Percentiles rank a stretch among this genome's conserved stretches.
Conservation (phyloP, 2,888 invertebrate genomes). For the Argyra leucocephala region DNA sequence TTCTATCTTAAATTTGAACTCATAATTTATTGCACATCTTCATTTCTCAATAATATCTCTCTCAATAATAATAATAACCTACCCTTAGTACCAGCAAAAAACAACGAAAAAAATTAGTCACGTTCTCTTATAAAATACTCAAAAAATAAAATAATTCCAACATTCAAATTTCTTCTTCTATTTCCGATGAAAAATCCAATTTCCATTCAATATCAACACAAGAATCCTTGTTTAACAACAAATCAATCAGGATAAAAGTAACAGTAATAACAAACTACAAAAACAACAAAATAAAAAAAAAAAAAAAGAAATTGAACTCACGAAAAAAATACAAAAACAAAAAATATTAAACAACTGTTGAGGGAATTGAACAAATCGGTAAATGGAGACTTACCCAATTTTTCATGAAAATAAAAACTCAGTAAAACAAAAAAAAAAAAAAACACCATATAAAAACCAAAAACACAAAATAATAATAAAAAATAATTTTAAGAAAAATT, state of each 20-base stretch:
- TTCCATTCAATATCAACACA: not conserved
- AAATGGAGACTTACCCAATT: slow-evolving; percentile 3
- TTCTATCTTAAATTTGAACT: no score
- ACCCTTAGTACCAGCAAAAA: not conserved
- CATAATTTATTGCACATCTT: no score
- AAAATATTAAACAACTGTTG: not conserved
- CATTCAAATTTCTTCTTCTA: not conserved
- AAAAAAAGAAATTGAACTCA: not conserved
- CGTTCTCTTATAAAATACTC: not conserved
- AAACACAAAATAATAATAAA: not conserved
- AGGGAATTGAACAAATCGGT: not conserved
- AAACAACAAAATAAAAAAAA: not conserved
- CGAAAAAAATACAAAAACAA: not conserved
- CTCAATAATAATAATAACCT: no score
- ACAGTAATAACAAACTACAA: no score
- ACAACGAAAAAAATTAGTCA: not conserved
- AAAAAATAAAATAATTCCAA: not conserved
- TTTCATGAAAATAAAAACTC: not conserved
- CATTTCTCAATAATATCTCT: no score
- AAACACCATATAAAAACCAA: not conserved
- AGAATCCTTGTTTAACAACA: not conserved
- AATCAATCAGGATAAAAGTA: not conserved
- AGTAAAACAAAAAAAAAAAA: not conserved
- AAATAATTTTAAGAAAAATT: not conserved
- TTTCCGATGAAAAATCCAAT: not conserved